Conservation (phyloP, 2,113 vertebrate species). For the Falco punctatus region DNA sequence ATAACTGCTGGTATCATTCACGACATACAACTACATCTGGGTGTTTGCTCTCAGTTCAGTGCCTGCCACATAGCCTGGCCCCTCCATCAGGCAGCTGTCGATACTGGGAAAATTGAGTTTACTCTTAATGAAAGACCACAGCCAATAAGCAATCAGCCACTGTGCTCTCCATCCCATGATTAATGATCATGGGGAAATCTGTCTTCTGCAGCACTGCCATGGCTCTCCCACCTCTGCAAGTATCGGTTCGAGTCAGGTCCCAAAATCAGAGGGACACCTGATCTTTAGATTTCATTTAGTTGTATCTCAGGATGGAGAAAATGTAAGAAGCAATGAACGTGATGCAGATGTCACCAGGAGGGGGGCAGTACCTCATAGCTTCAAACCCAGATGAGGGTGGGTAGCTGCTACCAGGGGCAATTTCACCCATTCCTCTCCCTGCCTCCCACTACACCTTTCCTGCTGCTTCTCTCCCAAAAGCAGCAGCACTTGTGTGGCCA, state of each 20-base stretch:
- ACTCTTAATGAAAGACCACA: slow-evolving; percentile 10
- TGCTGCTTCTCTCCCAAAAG: not conserved
- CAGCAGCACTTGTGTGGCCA: not conserved
- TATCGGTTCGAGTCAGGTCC: not conserved
- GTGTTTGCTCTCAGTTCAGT: not conserved
- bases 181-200: not conserved
- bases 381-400: not conserved
- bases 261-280: not conserved
- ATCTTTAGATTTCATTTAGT: not conserved
- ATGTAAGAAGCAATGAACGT: accelerated
- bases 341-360: not conserved
- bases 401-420: not conserved
- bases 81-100: not conserved
- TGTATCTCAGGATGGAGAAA: not conserved
- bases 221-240: not conserved
- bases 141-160: slow-evolving; percentile 18
- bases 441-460: not conserved
- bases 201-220: not conserved
- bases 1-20: not conserved
- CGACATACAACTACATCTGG: not conserved
- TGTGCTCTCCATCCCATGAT: not conserved
- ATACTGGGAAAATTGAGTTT: slow-evolving; percentile 37
- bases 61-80: not conserved
- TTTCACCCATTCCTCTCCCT: not conserved
- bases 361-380: not conserved